Evolutionary conservation across 2,888 invertebrate species (phyloP).

Genomic region (Himalopsyche kuldschensis): DNA sequence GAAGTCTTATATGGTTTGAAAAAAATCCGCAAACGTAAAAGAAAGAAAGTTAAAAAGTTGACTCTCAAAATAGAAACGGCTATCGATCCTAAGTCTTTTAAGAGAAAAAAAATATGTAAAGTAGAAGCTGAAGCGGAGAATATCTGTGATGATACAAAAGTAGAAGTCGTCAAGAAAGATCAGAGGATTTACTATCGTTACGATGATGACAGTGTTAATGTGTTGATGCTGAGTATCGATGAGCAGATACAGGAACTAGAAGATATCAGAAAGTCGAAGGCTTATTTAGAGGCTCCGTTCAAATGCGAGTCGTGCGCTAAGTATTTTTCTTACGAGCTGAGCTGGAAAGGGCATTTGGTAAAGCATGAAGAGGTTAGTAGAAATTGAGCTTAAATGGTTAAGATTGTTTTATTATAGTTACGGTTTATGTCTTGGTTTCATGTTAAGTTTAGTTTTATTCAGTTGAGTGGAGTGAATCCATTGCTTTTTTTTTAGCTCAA

Average conservation of each 20-base stretch:
- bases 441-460: no score
- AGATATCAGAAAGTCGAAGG: background rate
- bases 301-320: background rate
- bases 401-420: background rate
- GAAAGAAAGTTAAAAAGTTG: background rate
- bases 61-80: background rate
- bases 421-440: background rate
- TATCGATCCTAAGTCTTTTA: background rate
- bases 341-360: background rate
- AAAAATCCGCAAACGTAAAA: background rate
- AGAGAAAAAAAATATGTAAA: background rate
- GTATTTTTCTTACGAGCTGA: background rate
- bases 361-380: background rate
- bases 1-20: background rate
- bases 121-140: background rate
- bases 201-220: background rate
- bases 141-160: background rate
- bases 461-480: no score
- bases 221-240: background rate
- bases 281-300: background rate
- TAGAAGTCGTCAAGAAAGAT: background rate
- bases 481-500: no score
- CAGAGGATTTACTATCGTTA: background rate
- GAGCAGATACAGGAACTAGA: background rate
- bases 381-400: background rate